Evolutionary conservation across 2,113 vertebrate species (phyloP), one percentile per base, ranked within the genome.

Genomic region (Mormyrus lacerda): DNA sequence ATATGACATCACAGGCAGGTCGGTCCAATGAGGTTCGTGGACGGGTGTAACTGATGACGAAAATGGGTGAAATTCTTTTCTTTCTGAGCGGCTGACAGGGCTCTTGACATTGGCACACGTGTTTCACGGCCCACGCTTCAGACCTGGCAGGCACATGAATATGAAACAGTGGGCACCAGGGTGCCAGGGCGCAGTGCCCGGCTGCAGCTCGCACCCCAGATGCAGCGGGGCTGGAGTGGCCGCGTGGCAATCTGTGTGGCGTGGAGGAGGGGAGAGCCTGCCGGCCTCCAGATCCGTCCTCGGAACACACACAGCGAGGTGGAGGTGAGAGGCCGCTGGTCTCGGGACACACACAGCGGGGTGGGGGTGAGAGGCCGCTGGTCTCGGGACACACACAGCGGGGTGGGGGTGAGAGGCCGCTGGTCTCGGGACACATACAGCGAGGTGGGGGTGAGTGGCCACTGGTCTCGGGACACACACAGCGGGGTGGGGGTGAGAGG

Each of bases 191-290:
- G 11, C 27, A 3, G 21, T 10, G 21, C 88, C 88, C 50, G 31
- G 35, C 35, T 24, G 85, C 76, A 24, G 35, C 76, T 89, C 79
- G 79, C 88, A 61, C 88, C 79, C 88, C 88, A 89, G 88, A 89
- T 85, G 88, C 55, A 61, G 50, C 2, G 1, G 88, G 55, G 79
- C 69, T 84, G 76, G 51, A 84, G 50, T 11, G 42, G 47, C 44
- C 44, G n/a, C 27, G 10, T 31, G 24, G 61, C 87, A 88, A 88
- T 88, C 87, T 88, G 87, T 27, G 87, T 10, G 3, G 31, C 27
- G 13, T 5, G 69, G 69, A 1, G 15, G 13, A 6, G 58, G 17
- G 19, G 19, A 8, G 58, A 6, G 58, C 55, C 87, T 13, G 42
- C 21, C 3, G 21, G 42, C n/a, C 39, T 21, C 58, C 6, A n/a